These are phyloP conservation scores for Mastomys coucha DNA, from an alignment of 2,113 vertebrate species.

Conservation along the genomic window DNA sequence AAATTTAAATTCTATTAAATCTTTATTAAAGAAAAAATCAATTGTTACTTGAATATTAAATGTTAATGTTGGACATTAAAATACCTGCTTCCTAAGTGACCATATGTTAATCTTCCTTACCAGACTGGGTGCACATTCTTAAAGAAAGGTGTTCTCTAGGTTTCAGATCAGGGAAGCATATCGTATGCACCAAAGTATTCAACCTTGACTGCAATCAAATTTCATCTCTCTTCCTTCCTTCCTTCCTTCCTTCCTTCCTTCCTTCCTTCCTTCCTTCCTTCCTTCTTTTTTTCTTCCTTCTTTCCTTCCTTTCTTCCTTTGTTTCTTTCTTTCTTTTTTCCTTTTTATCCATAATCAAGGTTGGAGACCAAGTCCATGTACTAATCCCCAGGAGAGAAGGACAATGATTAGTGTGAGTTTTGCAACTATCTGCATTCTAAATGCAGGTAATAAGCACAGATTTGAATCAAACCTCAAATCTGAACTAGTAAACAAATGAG, in stretches of 20 bases:
- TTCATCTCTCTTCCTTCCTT: neutral
- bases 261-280: too few species aligned
- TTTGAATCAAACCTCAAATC: slow-evolving; percentile 25
- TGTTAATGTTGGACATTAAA: too few species aligned
- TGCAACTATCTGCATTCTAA: slow-evolving; percentile 49
- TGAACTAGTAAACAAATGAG: slow-evolving; percentile 64
- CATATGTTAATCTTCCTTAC: neutral
- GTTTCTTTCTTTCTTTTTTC: too few species aligned
- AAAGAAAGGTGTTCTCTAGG: neutral
- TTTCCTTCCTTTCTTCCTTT: too few species aligned
- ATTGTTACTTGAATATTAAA: neutral
- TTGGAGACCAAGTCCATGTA: neutral
- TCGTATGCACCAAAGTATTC: slow-evolving; percentile 36
- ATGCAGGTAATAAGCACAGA: slow-evolving; percentile 62
- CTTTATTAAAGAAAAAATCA: neutral
- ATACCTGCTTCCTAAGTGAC: neutral
- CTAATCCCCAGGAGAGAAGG: neutral
- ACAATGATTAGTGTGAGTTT: neutral
- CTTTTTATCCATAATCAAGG: neutral
- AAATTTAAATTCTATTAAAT: neutral
- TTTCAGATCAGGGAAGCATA: neutral
- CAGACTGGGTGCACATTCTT: neutral
- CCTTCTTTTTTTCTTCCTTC: too few species aligned
- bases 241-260: too few species aligned
- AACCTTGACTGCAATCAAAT: neutral